A percentile compares a stretch with the other conserved stretches of the same genome.
Evolutionary conservation across 1,140 invertebrate genomes (phyloP).

Genomic region (Coptotermes formosanus): DNA sequence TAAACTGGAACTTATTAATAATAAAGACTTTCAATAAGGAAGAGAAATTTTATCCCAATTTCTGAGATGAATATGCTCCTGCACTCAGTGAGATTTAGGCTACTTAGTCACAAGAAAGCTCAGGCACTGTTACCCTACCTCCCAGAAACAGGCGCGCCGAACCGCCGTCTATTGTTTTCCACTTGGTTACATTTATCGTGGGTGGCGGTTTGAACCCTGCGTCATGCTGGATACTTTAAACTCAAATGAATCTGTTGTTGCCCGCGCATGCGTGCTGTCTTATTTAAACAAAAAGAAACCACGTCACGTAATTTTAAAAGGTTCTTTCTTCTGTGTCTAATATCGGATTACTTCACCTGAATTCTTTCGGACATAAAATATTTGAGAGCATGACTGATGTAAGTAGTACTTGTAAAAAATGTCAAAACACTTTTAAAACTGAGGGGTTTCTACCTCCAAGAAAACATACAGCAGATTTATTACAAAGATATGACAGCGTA

Average conservation of each 20-base stretch:
- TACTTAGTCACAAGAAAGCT: not conserved
- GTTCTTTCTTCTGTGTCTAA: constrained; percentile 12
- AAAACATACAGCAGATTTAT: no score
- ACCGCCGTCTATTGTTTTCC: not conserved
- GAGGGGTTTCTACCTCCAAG: no score
- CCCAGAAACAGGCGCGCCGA: not conserved
- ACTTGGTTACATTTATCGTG: constrained; percentile 8
- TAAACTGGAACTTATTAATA: no score
- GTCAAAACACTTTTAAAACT: no score
- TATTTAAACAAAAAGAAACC: constrained; percentile 15
- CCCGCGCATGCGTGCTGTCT: constrained; percentile 1
- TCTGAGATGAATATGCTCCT: no score
- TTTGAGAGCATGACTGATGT: not conserved
- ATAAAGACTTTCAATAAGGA: no score
- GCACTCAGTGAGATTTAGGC: no score
- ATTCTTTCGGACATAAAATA: not conserved
- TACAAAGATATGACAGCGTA: no score
- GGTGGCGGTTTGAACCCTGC: not conserved
- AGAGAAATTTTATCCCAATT: no score
- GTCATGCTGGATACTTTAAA: constrained; percentile 16
- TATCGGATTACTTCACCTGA: constrained; percentile 18
- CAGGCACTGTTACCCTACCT: not conserved
- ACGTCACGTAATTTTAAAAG: constrained; percentile 19
- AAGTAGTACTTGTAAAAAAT: not conserved
- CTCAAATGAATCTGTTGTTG: constrained; percentile 11